Conservation (phyloP, 2,888 invertebrate species). For the Dione vanillae region DNA sequence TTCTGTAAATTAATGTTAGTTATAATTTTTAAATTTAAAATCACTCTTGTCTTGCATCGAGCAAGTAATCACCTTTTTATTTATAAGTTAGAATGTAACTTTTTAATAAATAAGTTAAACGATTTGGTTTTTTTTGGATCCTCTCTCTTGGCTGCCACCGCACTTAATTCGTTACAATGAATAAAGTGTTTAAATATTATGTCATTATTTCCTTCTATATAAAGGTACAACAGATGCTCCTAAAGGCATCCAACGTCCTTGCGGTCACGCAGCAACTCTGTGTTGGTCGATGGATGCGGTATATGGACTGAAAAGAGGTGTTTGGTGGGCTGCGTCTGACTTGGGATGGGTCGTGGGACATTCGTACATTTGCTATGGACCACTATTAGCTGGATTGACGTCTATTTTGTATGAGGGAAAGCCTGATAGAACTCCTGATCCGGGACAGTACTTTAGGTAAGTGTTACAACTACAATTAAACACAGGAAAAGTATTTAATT, state of each 20-base stretch:
- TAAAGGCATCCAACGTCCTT: conserved; percentile 92
- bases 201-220: background rate
- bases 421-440: conserved; percentile 96
- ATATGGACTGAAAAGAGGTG: conserved; percentile 90
- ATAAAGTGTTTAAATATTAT: too few species aligned
- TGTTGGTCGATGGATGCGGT: conserved; percentile 93
- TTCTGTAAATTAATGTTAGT: too few species aligned
- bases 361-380: conserved; percentile 97
- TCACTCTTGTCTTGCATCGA: too few species aligned
- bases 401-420: conserved; percentile 96
- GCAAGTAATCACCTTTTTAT: too few species aligned
- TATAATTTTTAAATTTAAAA: too few species aligned
- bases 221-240: conserved; percentile 75
- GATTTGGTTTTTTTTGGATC: too few species aligned
- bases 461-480: background rate
- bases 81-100: too few species aligned
- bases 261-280: conserved; percentile 94
- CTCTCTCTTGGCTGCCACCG: too few species aligned
- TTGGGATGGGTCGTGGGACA: conserved; percentile 97
- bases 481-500: too few species aligned
- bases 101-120: too few species aligned
- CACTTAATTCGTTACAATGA: too few species aligned
- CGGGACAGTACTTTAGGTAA: conserved; percentile 95
- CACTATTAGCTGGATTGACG: conserved; percentile 91
- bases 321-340: conserved; percentile 97